Conservation (phyloP, 2,113 vertebrate species). For the Eira barbara region DNA sequence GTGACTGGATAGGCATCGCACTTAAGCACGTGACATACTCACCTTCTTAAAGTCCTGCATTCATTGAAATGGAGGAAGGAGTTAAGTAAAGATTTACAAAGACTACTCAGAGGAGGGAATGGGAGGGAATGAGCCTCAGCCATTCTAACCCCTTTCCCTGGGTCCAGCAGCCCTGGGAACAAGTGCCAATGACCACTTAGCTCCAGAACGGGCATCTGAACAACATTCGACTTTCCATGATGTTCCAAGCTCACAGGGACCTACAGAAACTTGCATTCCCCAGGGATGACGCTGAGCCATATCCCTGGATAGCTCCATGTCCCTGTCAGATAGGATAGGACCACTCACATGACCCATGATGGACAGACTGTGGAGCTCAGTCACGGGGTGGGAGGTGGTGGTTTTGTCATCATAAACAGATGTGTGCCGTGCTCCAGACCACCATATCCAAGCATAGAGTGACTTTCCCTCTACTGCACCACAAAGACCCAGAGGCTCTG, state of each 20-base stretch:
- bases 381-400: neutral
- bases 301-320: neutral
- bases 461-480: too few relatives aligned
- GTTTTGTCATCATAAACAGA: neutral
- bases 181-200: neutral
- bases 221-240: neutral
- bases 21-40: neutral
- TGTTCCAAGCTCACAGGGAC: neutral
- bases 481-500: neutral
- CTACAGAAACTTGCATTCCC: fast-evolving
- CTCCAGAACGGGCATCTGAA: neutral
- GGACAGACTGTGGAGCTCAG: neutral
- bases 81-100: neutral
- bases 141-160: neutral
- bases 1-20: neutral
- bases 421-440: fast-evolving
- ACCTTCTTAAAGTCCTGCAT: neutral
- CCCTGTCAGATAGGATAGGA: neutral
- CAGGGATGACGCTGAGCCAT: too few relatives aligned
- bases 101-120: neutral
- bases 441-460: fast-evolving
- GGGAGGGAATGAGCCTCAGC: neutral
- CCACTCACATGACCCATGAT: neutral
- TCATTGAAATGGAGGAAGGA: neutral
- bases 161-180: neutral